phyloP scores from a whole-genome alignment of 2,888 invertebrate species.

The Heliconius hortense region DNA sequence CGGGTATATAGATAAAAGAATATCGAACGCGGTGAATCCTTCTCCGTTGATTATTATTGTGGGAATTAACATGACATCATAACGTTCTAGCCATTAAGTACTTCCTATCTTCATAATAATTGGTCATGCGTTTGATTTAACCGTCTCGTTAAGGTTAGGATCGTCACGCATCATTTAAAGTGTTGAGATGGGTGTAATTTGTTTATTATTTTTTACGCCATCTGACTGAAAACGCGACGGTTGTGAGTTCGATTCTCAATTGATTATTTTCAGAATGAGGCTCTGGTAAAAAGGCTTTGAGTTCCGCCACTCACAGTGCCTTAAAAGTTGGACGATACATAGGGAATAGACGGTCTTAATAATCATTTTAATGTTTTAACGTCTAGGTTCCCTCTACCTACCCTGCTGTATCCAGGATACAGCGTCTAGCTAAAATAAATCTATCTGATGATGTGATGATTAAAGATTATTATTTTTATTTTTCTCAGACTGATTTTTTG shows the following conservation, averaged over 20 bases:
- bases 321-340: too few species aligned
- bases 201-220: not conserved
- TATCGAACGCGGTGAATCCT: not conserved
- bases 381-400: too few species aligned
- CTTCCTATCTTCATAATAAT: slow-evolving; percentile 52
- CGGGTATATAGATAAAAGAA: too few species aligned
- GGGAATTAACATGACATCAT: slow-evolving; percentile 38
- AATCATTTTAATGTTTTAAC: not conserved
- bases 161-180: slow-evolving; percentile 51
- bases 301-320: too few species aligned
- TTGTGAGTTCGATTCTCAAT: not conserved
- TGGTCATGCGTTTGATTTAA: slow-evolving; percentile 57
- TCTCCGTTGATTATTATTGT: slow-evolving; percentile 2
- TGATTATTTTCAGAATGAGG: too few species aligned
- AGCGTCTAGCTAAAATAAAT: too few species aligned
- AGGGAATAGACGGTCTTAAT: not conserved
- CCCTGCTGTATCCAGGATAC: not conserved
- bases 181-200: slow-evolving; percentile 7
- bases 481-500: not conserved
- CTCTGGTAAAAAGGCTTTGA: too few species aligned
- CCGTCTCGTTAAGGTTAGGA: slow-evolving; percentile 51
- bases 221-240: not conserved
- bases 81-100: slow-evolving; percentile 37
- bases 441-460: too few species aligned
- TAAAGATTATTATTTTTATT: too few species aligned